Evolutionary conservation across 2,113 vertebrate species (phyloP).

Genomic region (Mus spicilegus): DNA sequence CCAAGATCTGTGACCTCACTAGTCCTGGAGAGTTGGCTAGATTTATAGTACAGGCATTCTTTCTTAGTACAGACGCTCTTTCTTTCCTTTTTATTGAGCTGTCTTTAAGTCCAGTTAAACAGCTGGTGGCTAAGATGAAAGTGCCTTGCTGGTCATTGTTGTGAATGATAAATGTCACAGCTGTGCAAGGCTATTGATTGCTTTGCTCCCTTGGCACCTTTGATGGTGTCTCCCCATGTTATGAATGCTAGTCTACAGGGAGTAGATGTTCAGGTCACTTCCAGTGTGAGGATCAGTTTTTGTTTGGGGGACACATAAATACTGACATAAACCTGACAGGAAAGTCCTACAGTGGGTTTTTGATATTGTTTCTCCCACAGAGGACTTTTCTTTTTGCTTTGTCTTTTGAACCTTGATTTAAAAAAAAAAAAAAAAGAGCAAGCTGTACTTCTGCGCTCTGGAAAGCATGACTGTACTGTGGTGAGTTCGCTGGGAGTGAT

Average conservation of each 20-base stretch:
- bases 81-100: neutral
- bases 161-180: neutral
- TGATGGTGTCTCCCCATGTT: neutral
- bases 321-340: slow-evolving; percentile 42
- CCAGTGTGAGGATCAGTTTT: slow-evolving; percentile 20
- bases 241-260: neutral
- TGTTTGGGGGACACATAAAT: neutral
- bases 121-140: neutral
- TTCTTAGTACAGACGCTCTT: neutral
- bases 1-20: neutral
- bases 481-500: slow-evolving; percentile 16
- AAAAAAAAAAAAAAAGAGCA: slow-evolving; percentile 38
- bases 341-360: slow-evolving; percentile 20
- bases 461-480: slow-evolving; percentile 9
- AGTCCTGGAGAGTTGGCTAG: neutral
- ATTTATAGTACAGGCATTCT: neutral
- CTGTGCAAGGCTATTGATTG: neutral
- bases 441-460: neutral
- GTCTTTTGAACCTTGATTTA: slow-evolving; percentile 68
- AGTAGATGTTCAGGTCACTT: neutral
- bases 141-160: neutral
- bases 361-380: neutral
- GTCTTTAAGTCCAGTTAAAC: neutral
- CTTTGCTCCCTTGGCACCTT: neutral
- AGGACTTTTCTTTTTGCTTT: neutral